Conservation (phyloP, 2,888 invertebrate genomes). For the Eilema sororculum region DNA sequence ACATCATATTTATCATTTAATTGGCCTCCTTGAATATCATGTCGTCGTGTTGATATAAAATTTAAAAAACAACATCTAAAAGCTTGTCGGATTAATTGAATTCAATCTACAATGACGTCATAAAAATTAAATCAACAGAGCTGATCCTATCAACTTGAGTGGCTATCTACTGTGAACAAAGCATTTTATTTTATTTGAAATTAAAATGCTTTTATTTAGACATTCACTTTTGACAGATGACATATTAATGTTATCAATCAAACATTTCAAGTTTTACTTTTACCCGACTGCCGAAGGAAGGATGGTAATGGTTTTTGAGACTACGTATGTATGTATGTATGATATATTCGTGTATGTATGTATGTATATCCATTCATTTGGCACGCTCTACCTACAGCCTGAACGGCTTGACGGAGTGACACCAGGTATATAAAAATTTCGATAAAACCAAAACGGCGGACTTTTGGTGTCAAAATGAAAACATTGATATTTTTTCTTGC, state of each 20-base stretch:
- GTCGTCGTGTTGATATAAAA: neutral
- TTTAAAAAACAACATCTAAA: neutral
- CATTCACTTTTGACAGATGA: neutral
- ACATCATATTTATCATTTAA: neutral
- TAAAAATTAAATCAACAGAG: neutral
- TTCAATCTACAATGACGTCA: neutral
- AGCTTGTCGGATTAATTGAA: neutral
- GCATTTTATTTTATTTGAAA: slow-evolving; percentile 2
- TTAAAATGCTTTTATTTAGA: neutral
- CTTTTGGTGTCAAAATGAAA: too few relatives aligned
- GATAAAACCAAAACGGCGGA: too few relatives aligned
- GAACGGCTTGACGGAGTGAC: too few relatives aligned
- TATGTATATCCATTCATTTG: too few relatives aligned
- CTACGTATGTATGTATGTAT: too few relatives aligned
- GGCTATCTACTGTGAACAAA: neutral
- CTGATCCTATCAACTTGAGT: slow-evolving; percentile 2
- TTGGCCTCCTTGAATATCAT: neutral
- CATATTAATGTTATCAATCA: neutral
- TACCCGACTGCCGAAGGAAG: too few relatives aligned
- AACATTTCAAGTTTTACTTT: too few relatives aligned
- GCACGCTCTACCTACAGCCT: too few relatives aligned
- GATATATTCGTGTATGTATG: too few relatives aligned
- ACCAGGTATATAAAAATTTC: too few relatives aligned
- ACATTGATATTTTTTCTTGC: too few relatives aligned
- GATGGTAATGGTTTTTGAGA: too few relatives aligned